Percentiles rank a stretch among this genome's conserved stretches.
Evolutionary conservation across 2,888 invertebrate species (phyloP).

Genomic region (Eupithecia inturbata): DNA sequence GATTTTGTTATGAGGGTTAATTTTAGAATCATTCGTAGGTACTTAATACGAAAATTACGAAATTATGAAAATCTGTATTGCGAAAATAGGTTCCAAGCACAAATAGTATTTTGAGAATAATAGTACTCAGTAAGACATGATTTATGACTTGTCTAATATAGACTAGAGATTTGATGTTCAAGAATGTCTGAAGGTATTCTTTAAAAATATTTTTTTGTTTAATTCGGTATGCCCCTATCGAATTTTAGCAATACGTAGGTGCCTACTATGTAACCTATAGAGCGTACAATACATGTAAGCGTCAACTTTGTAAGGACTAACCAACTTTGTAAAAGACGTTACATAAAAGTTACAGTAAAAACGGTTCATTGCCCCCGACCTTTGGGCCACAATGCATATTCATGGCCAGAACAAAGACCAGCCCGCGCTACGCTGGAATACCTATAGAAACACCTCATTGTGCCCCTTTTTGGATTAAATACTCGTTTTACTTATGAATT

Average conservation of each 20-base stretch:
- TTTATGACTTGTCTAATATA: no score
- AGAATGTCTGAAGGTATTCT: no score
- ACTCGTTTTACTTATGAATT: conserved; percentile 14
- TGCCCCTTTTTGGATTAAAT: conserved; percentile 22
- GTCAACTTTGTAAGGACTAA: neutral
- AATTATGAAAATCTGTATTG: neutral
- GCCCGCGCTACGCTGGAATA: conserved; percentile 22
- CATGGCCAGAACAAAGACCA: conserved; percentile 39
- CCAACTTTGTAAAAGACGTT: conserved; percentile 14
- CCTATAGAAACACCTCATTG: conserved; percentile 17
- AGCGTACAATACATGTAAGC: no score
- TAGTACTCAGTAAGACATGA: no score
- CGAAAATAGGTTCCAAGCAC: no score
- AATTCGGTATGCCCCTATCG: no score
- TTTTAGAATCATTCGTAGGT: neutral
- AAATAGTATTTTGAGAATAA: no score
- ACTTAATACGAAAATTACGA: neutral
- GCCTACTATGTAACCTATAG: no score
- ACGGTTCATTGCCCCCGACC: conserved; percentile 42
- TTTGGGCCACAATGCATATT: conserved; percentile 43
- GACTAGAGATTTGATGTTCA: no score
- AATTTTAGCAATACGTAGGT: neutral
- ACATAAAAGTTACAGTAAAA: conserved; percentile 31
- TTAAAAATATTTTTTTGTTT: no score
- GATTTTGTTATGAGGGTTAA: neutral